phyloP scores from a whole-genome alignment of 2,113 vertebrate genomes.

The Rutilus rutilus region DNA sequence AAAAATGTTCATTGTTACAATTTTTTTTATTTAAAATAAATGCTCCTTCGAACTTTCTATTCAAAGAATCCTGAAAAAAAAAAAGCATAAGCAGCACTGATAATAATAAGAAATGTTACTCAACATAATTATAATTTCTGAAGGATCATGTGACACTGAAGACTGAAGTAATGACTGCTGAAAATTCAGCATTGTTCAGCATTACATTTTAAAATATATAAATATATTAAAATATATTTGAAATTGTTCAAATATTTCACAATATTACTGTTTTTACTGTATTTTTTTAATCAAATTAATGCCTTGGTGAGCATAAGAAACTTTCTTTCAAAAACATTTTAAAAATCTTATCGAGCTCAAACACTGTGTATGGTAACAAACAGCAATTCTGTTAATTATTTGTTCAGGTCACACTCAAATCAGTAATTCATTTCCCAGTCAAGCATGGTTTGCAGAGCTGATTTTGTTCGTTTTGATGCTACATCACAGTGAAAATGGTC shows the following conservation, averaged over 20 bases:
- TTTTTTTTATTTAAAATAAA: not conserved
- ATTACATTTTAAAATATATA: not conserved
- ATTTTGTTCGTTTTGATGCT: not conserved
- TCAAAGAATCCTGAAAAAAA: not conserved
- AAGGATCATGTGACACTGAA: too few relatives aligned
- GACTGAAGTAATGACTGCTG: not conserved
- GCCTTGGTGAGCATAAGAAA: not conserved
- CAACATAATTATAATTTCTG: too few relatives aligned
- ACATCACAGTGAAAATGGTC: not conserved
- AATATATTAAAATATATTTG: not conserved
- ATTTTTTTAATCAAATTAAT: not conserved
- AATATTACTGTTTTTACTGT: not conserved
- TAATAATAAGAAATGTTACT: too few relatives aligned
- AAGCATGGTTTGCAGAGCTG: not conserved
- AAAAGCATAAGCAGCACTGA: not conserved
- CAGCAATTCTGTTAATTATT: slow-evolving; percentile 26
- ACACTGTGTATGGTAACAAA: not conserved
- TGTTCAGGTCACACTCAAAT: not conserved
- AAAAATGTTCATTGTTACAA: not conserved
- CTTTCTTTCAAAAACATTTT: not conserved
- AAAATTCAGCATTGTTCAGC: not conserved
- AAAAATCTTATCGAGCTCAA: not conserved
- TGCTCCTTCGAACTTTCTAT: not conserved
- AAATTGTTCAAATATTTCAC: not conserved
- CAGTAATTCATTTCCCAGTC: not conserved